Evolutionary conservation across 1,140 invertebrate genomes (phyloP).

Genomic region (Triops longicaudatus): DNA sequence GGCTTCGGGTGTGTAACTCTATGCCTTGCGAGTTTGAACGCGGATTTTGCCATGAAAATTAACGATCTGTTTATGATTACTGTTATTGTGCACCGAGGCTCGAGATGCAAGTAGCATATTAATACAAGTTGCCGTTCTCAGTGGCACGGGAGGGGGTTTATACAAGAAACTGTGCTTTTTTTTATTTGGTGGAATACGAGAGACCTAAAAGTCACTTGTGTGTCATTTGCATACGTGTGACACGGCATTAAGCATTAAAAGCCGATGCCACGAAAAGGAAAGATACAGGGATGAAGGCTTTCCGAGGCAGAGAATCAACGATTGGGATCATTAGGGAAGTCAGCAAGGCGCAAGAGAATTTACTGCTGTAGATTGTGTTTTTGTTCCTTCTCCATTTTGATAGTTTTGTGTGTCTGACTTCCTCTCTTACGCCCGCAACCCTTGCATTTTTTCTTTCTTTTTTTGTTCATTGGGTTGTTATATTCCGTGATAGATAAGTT

Average conservation of each 20-base stretch:
- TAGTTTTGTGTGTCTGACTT: background rate
- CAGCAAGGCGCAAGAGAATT: slow-evolving; percentile 2
- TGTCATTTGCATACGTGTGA: slow-evolving; percentile 7
- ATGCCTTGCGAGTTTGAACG: background rate
- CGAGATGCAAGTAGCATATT: background rate
- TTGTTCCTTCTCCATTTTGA: background rate
- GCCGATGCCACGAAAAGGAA: background rate
- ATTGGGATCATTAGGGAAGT: slow-evolving; percentile 15
- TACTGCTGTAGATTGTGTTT: background rate
- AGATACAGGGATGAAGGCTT: background rate
- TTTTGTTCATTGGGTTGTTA: background rate
- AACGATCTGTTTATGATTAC: background rate
- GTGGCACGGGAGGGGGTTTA: too few species aligned
- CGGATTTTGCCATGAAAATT: background rate
- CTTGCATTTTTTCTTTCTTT: background rate
- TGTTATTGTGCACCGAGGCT: background rate
- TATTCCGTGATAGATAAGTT: background rate
- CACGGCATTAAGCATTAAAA: slow-evolving; percentile 15
- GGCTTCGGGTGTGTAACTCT: background rate
- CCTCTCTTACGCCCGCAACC: background rate
- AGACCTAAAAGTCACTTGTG: background rate
- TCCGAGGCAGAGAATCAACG: background rate
- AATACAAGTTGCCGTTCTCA: background rate
- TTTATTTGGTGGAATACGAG: background rate
- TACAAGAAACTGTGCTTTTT: background rate